phyloP scores from a whole-genome alignment of 2,113 vertebrate genomes.

The Rhipidura dahli region DNA sequence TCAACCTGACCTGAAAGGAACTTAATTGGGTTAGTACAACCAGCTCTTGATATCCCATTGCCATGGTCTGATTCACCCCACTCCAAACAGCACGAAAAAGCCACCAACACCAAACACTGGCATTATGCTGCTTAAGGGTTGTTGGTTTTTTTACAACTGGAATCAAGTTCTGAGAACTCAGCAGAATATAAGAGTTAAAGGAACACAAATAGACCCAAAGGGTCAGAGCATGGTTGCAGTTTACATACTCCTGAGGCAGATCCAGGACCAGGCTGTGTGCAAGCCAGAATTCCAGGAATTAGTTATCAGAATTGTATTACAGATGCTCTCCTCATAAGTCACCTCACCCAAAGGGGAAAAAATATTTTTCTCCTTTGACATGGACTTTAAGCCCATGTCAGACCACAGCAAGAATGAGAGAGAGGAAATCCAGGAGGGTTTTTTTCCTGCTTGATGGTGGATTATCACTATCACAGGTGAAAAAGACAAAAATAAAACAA shows the following conservation, averaged over 20 bases:
- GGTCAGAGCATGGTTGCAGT: background rate
- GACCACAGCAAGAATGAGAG: background rate
- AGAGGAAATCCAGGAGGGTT: background rate
- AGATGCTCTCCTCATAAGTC: background rate
- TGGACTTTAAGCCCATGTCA: background rate
- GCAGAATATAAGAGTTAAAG: background rate
- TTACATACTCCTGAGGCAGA: background rate
- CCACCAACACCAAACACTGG: constrained; percentile 4
- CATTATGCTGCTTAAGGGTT: background rate
- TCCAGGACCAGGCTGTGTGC: background rate
- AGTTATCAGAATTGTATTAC: background rate
- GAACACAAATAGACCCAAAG: background rate
- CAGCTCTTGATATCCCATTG: background rate
- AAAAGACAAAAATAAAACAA: background rate
- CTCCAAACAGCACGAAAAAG: background rate
- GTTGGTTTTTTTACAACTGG: background rate
- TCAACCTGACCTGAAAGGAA: constrained; percentile 14
- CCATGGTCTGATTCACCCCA: constrained; percentile 16
- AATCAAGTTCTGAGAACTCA: background rate
- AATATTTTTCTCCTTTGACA: background rate
- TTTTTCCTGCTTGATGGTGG: background rate
- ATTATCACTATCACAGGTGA: background rate
- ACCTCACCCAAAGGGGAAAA: background rate
- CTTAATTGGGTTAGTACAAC: constrained; percentile 18
- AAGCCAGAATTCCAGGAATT: background rate